Evolutionary conservation across 1,140 invertebrate genomes (phyloP).

Genomic region (Apis laboriosa): DNA sequence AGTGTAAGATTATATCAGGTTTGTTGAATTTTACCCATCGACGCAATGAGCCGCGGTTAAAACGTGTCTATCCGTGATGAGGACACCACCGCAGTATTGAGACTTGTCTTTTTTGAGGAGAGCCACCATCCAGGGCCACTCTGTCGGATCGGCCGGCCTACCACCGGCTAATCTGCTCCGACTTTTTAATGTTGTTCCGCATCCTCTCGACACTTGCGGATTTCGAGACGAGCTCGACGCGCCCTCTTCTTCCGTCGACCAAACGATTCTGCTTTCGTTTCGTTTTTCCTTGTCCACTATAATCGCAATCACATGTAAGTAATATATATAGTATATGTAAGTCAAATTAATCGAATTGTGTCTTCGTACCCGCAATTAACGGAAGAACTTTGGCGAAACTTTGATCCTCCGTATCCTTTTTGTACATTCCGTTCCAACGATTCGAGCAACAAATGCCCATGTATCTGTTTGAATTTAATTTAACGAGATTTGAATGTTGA

Average conservation of each 20-base stretch:
- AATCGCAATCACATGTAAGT: background rate
- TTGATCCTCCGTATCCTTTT: constrained; percentile 3
- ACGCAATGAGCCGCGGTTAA: constrained; percentile 91
- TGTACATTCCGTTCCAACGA: constrained; percentile 23
- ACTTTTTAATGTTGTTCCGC: constrained; percentile 84
- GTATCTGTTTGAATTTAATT: constrained; percentile 72
- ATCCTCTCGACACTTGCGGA: constrained; percentile 81
- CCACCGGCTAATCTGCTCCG: constrained; percentile 84
- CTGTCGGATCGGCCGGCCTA: constrained; percentile 84
- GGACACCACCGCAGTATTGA: constrained; percentile 89
- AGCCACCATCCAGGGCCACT: constrained; percentile 93
- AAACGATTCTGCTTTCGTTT: background rate
- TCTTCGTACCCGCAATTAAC: constrained; percentile 43
- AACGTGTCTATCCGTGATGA: constrained; percentile 90
- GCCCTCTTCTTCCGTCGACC: background rate
- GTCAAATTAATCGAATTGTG: background rate
- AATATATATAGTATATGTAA: no score
- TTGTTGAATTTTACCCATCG: constrained; percentile 51
- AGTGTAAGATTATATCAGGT: no score
- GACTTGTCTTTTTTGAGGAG: constrained; percentile 81
- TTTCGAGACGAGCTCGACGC: background rate
- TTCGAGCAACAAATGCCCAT: constrained; percentile 86
- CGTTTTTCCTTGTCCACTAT: background rate
- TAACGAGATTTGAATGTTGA: background rate
- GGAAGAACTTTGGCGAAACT: constrained; percentile 55